Conservation (phyloP, 2,888 invertebrate genomes). For the Diarsia brunnea region DNA sequence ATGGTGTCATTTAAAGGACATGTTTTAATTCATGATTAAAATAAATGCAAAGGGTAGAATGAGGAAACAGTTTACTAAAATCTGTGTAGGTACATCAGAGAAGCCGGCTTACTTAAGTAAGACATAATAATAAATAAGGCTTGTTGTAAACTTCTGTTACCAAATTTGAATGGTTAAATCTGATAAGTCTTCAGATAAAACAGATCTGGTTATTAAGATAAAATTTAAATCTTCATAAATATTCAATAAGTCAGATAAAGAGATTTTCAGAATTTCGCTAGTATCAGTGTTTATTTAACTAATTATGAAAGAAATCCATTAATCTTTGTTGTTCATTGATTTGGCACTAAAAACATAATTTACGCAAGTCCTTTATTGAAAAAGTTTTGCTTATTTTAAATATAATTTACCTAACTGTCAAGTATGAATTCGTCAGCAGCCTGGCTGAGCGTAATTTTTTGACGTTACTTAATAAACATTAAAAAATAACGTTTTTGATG, state of each 20-base stretch:
- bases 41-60: background rate
- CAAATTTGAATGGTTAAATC: conserved; percentile 33
- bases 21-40: background rate
- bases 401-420: background rate
- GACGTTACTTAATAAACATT: background rate
- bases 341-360: background rate
- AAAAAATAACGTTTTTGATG: background rate
- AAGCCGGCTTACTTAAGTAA: conserved; percentile 12
- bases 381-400: background rate
- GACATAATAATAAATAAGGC: conserved; percentile 4
- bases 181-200: conserved; percentile 34
- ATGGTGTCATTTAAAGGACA: background rate
- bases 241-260: conserved; percentile 34
- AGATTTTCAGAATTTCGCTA: background rate
- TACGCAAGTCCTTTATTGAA: background rate
- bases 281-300: background rate
- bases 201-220: conserved; percentile 48
- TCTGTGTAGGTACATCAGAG: conserved; percentile 5
- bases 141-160: conserved; percentile 14
- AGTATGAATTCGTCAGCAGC: background rate
- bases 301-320: background rate
- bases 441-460: background rate
- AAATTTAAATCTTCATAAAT: conserved; percentile 40
- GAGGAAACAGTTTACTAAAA: background rate
- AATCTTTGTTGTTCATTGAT: background rate